phyloP scores from a whole-genome alignment of 2,888 invertebrate genomes.

The Graphium colonna region DNA sequence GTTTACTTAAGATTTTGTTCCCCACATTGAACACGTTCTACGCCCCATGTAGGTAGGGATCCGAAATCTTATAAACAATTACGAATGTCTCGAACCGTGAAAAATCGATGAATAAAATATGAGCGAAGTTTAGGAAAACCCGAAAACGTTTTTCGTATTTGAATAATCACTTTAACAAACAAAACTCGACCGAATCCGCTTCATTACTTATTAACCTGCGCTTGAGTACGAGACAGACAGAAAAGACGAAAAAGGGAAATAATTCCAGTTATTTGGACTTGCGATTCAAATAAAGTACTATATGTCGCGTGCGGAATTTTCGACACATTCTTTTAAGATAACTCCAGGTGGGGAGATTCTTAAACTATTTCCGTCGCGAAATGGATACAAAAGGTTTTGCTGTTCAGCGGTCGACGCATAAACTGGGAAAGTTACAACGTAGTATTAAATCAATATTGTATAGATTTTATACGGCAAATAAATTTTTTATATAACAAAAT shows the following conservation, averaged over 20 bases:
- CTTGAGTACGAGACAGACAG: conserved; percentile 57
- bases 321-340: background rate
- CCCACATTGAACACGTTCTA: background rate
- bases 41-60: background rate
- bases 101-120: conserved; percentile 78
- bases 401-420: too few relatives aligned
- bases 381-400: background rate
- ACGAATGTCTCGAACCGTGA: conserved; percentile 66
- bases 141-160: conserved; percentile 77
- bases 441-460: too few relatives aligned
- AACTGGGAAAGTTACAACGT: too few relatives aligned
- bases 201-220: conserved; percentile 77
- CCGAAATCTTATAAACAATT: conserved; percentile 56
- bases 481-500: too few relatives aligned
- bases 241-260: conserved; percentile 32
- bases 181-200: conserved; percentile 69
- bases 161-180: conserved; percentile 79
- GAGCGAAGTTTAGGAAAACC: conserved; percentile 73
- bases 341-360: background rate
- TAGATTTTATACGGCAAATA: too few relatives aligned
- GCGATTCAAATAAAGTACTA: conserved; percentile 4
- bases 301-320: background rate
- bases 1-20: background rate
- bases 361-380: background rate
- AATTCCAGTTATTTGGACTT: conserved; percentile 16